Conservation (phyloP, 1,140 invertebrate species). For the Hormaphis cornu region DNA sequence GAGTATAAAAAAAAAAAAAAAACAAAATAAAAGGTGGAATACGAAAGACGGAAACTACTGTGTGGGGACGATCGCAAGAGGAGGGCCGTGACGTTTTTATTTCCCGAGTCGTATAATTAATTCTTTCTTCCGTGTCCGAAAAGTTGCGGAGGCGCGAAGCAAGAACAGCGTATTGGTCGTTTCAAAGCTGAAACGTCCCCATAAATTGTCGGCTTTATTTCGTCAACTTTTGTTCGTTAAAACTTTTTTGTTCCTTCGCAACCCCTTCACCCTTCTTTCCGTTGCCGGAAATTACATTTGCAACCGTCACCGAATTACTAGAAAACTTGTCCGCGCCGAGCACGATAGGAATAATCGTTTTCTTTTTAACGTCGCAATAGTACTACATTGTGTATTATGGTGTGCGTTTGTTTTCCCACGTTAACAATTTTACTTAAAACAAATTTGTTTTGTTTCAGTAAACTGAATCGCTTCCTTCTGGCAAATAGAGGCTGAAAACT, state of each 20-base stretch:
- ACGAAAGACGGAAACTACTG: background rate
- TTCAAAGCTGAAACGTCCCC: constrained; percentile 25
- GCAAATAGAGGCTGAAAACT: no score
- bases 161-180: constrained; percentile 9
- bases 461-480: no score
- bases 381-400: no score
- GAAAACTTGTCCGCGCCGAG: background rate
- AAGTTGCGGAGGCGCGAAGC: constrained; percentile 5
- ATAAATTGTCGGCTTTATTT: constrained; percentile 30
- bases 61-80: background rate
- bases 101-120: constrained; percentile 10
- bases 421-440: no score
- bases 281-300: background rate
- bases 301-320: constrained; percentile 7
- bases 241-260: background rate
- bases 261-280: background rate
- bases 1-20: constrained; percentile 13
- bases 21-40: background rate
- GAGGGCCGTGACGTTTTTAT: constrained; percentile 9
- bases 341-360: no score
- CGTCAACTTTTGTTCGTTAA: constrained; percentile 30
- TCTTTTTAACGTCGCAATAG: no score
- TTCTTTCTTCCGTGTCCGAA: constrained; percentile 19
- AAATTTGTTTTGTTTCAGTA: no score
- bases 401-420: no score